Evolutionary conservation across 2,113 vertebrate species (phyloP), one percentile per base, ranked within the genome.

Genomic region (Paraplagusia blochii): DNA sequence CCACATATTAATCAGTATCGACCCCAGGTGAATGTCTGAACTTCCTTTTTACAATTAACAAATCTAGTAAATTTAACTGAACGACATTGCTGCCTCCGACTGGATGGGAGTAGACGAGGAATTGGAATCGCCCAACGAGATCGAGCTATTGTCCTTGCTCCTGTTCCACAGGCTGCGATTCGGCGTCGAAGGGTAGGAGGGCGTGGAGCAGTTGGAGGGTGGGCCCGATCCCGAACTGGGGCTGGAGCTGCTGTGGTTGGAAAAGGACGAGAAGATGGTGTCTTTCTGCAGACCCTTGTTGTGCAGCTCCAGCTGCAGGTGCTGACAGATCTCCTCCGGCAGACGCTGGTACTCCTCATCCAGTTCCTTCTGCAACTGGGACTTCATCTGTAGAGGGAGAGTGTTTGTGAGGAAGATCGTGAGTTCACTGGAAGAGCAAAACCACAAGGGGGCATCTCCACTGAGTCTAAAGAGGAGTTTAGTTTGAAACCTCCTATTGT

Each of bases 311-410:
- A 86, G 58, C 56, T 92, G 87, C 58, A 95, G 88, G 77, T 90
- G 90, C 54, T 83, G 67, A 46, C 85, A 79, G 79, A 93, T 88
- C 59, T 95, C 93, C 49, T 91, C 90, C 0, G 89, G 90, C 11
- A 95, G 80, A 1, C 44, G 72, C 1, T 62, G 76, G 5, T 72
- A 73, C 65, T 91, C 92, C 1, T 87, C 81, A 7, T 90, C 82
- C 29, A 90, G 85, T 8, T 91, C 82, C n/a, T 42, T 63, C 53
- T 86, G 81, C 73, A 95, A 46, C 73, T 88, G 82, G 11, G 79
- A 61, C 75, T 75, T 63, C 33, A 89, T 66, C 94, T 95, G 81
- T 15, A 48, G 0, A 9, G 5, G 9, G 42, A 46, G n/a, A 16
- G 15, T 5, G 9, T 10, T 11, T 9, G 9, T 10, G 38, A 12